Conservation (phyloP, 2,113 vertebrate species). For the Semnornis frantzii region DNA sequence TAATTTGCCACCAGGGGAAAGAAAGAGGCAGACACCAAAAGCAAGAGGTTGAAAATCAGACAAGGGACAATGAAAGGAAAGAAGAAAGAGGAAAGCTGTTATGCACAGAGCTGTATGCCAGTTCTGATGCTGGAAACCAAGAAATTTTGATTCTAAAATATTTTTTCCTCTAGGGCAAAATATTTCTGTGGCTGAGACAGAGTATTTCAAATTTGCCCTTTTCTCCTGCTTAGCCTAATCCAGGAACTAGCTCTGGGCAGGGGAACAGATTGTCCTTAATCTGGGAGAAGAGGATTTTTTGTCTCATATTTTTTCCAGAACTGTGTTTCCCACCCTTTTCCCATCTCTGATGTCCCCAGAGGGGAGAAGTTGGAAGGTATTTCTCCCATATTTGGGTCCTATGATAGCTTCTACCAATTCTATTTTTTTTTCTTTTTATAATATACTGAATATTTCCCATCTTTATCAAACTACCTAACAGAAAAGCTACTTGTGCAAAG, state of each 20-base stretch:
- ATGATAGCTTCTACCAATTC: not conserved
- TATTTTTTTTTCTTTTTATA: not conserved
- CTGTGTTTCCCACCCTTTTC: not conserved
- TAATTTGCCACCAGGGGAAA: slow-evolving; percentile 12
- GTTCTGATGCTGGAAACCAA: not conserved
- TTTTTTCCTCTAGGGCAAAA: not conserved
- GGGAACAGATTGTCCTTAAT: not conserved
- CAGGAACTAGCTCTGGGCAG: not conserved
- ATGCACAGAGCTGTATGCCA: not conserved
- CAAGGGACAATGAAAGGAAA: not conserved
- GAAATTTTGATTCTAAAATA: not conserved
- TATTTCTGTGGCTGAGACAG: not conserved
- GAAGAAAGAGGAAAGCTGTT: not conserved
- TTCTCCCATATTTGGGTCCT: not conserved
- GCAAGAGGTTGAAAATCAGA: not conserved
- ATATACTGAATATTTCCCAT: not conserved
- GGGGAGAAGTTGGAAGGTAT: not conserved
- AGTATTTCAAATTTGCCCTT: not conserved
- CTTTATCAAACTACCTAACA: not conserved
- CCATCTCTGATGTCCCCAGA: not conserved
- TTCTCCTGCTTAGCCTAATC: not conserved
- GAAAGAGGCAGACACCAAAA: not conserved
- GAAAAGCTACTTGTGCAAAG: not conserved
- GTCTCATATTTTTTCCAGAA: not conserved
- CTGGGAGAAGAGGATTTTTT: not conserved